A percentile compares a stretch with the other conserved stretches of the same genome.
Conservation (phyloP, 2,888 invertebrate species). For the Coelopa pilipes region DNA sequence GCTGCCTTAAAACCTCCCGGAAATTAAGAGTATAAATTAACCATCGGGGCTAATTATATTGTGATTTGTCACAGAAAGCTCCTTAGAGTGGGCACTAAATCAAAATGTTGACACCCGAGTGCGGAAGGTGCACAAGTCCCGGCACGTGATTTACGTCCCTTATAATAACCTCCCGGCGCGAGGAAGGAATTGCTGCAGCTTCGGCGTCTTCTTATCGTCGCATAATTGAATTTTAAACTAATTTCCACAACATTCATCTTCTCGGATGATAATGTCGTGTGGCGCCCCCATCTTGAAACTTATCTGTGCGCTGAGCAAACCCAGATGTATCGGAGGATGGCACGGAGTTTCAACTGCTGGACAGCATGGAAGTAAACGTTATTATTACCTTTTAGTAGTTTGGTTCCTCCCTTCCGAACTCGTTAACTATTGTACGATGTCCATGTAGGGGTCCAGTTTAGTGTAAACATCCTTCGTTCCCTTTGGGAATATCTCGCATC, state of each 20-base stretch:
- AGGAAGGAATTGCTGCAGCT: background rate
- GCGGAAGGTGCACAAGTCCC: slow-evolving; percentile 14
- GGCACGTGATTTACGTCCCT: slow-evolving; percentile 27
- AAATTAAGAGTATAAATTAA: slow-evolving; percentile 25
- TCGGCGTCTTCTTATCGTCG: slow-evolving; percentile 11
- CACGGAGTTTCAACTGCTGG: too few species aligned
- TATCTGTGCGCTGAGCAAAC: background rate
- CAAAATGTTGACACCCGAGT: slow-evolving; percentile 28
- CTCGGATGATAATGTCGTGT: slow-evolving; percentile 7
- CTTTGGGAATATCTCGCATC: too few species aligned
- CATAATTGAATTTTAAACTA: slow-evolving; percentile 28
- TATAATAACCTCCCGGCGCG: slow-evolving; percentile 14
- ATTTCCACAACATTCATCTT: slow-evolving; percentile 26
- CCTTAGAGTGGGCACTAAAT: slow-evolving; percentile 38
- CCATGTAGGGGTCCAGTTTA: too few species aligned
- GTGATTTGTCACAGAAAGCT: slow-evolving; percentile 33
- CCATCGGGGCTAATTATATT: slow-evolving; percentile 29
- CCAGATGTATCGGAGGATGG: too few species aligned
- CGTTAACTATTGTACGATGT: too few species aligned
- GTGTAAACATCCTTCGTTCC: too few species aligned
- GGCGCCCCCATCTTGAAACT: background rate
- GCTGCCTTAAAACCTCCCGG: background rate
- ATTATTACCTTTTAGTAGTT: too few species aligned
- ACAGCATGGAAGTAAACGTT: too few species aligned
- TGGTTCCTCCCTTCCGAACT: too few species aligned